Evolutionary conservation across 2,888 invertebrate genomes (phyloP), one percentile per base, ranked within the genome.

Genomic region (Cloeon dipterum): DNA sequence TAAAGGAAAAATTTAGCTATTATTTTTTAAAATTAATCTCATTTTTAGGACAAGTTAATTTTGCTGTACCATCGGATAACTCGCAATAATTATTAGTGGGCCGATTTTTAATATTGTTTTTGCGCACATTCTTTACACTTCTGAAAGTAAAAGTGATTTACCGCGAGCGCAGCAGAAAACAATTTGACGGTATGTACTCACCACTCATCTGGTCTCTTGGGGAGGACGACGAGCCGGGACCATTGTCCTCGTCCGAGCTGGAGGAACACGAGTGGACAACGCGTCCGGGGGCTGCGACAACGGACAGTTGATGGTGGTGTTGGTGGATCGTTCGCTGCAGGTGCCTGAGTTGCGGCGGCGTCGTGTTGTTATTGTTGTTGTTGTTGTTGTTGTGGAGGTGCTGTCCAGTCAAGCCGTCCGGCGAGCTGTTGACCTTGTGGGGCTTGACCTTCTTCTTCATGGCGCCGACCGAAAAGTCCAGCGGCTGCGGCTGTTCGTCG

Each of bases 401-500:
- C n/a, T n/a, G n/a, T n/a, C n/a, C n/a, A n/a, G 29, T 29, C 25
- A 23, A 25, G 8, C 29, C 29, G 5, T n/a, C n/a, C n/a, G n/a
- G n/a, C n/a, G n/a, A n/a, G n/a, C n/a, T n/a, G n/a, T n/a, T n/a
- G n/a, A n/a, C n/a, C 16, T 29, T 29, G n/a, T 29, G 29, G 5
- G 29, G 16, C 29, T n/a, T n/a, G 7, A 14, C 16, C 29, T 29
- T 29, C 29, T 29, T 29, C 29, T 29, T 29, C 29, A 29, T 29
- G 29, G 29, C 29, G 29, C 29, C 29, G 29, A 29, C 29, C 29
- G 29, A 29, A 29, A 29, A 29, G 29, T 29, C 29, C 5, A 29
- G n/a, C 8, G 29, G 29, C 16, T 29, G 29, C 16, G 29, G 29
- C 16, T 29, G 29, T 29, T 29, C 29, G 16, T 29, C 29, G 29